These are phyloP conservation scores for Plagiodera versicolora DNA, from an alignment of 2,888 invertebrate species.

Conservation along the genomic window DNA sequence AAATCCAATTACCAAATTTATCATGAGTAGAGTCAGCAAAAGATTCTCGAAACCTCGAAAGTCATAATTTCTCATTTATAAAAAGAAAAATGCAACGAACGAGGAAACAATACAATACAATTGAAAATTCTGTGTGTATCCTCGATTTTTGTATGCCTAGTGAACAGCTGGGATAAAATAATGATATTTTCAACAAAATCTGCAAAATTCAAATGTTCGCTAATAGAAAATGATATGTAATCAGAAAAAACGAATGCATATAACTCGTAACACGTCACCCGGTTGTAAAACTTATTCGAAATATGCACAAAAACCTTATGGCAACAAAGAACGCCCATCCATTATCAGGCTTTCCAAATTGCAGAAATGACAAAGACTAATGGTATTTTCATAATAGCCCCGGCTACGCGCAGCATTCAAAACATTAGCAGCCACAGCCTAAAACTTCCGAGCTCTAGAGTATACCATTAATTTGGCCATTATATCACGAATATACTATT, in stretches of 20 bases:
- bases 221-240: too few relatives aligned
- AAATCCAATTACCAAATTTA: too few relatives aligned
- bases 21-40: too few relatives aligned
- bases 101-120: too few relatives aligned
- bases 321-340: not conserved
- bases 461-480: not conserved
- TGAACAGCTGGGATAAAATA: too few relatives aligned
- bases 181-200: too few relatives aligned
- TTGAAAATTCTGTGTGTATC: too few relatives aligned
- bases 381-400: not conserved
- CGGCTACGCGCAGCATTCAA: not conserved
- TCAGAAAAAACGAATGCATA: not conserved
- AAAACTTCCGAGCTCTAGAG: not conserved
- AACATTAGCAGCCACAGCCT: not conserved
- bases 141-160: too few relatives aligned
- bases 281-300: not conserved
- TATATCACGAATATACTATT: not conserved
- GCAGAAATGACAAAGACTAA: slow-evolving; percentile 1
- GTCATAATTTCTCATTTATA: too few relatives aligned
- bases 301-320: slow-evolving; percentile 1
- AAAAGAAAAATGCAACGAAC: too few relatives aligned
- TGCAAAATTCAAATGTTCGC: not conserved
- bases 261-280: not conserved
- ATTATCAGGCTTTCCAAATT: slow-evolving; percentile 1
- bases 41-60: too few relatives aligned